Base-by-base conservation (phyloP, 92 coral and sea anemone genomes). In the Nematostella vectensis region DNA sequence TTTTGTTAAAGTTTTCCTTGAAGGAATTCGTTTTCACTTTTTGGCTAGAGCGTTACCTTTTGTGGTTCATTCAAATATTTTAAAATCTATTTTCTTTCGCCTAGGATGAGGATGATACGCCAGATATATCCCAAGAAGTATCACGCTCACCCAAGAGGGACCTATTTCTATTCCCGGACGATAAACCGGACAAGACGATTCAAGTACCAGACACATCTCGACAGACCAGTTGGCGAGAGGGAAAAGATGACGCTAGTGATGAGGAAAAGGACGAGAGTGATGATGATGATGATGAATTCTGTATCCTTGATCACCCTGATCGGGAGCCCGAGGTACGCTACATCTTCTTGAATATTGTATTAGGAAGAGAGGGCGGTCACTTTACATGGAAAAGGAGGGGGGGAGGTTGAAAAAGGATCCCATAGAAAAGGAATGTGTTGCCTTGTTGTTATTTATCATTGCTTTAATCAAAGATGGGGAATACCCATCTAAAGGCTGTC, bases 291-390 rank as follows among this genome's bases (percentile, higher is more conserved):
- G 99, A 87, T 1, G 98, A 86, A 71, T 93, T 87, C 50, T 87
- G 96, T 51, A 93, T 93, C 27, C 62, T 93, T 57, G 99, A 93
- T 13, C 96, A 93, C 22, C 99, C 99, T 8, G 93, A 82, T 44
- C 86, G 72, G 74, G 99, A 93, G 50, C 83, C 73, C 20, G 99
- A 93, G 70, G 91, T 79, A 45, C 33, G 48, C 42, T 25, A n/a
- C n/a, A n/a, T 1, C 3, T 53, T 51, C 19, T 18, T 11, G 22
- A 37, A 4, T 4, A n/a, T n/a, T n/a, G n/a, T n/a, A n/a, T n/a
- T n/a, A n/a, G n/a, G n/a, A n/a, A n/a, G n/a, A n/a, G n/a, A n/a
- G n/a, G n/a, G n/a, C n/a, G n/a, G n/a, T n/a, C n/a, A n/a, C n/a
- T n/a, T n/a, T n/a, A n/a, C n/a, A n/a, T n/a, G n/a, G n/a, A n/a